Conservation (phyloP, 2,113 vertebrate species). For the Microtus oregoni region DNA sequence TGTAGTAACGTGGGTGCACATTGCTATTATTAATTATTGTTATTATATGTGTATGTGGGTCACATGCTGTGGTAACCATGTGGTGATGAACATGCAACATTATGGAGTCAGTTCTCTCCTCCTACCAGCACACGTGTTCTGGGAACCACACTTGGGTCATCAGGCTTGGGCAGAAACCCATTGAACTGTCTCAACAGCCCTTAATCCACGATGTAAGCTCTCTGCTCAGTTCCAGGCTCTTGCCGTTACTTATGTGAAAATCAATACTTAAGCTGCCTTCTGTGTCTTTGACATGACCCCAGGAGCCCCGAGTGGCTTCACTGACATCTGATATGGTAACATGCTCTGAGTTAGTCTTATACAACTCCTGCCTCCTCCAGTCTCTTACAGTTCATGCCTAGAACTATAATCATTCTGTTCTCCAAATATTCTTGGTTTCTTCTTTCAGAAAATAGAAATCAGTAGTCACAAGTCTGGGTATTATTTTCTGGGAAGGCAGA, state of each 20-base stretch:
- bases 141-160: not conserved
- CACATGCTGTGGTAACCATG: not conserved
- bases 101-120: not conserved
- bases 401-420: not conserved
- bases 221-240: constrained; percentile 6
- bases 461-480: not conserved
- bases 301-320: not conserved
- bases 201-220: not conserved
- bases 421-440: not conserved
- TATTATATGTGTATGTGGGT: not conserved
- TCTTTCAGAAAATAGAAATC: not conserved
- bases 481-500: not conserved
- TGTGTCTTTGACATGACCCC: not conserved
- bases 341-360: not conserved
- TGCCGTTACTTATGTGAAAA: not conserved
- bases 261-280: not conserved
- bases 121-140: not conserved
- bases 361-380: not conserved
- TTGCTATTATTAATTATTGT: not conserved
- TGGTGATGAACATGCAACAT: not conserved
- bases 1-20: not conserved
- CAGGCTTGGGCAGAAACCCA: not conserved
- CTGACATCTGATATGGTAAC: not conserved
- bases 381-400: not conserved
- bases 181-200: not conserved